Base-by-base conservation (phyloP, 2,113 vertebrate species). In the Oophaga pumilio region DNA sequence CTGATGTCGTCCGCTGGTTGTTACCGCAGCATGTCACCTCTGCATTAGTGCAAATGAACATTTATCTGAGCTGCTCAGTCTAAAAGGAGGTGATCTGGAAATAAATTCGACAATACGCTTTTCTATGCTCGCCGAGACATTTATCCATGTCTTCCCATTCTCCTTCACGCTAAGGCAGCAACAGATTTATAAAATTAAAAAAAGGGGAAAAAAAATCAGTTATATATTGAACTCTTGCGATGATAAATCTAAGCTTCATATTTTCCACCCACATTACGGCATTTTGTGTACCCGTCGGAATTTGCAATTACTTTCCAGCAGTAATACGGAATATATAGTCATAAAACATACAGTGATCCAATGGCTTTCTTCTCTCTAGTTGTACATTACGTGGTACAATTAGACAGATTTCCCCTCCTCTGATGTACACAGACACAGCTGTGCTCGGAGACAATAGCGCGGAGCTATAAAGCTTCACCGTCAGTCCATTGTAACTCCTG, bases 11-110 rank as follows among this genome's bases (percentile, higher is more conserved):
- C 87, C 73, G 87, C 82, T n/a, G 71, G 80, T 88, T 83, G 87
- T 88, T 88, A 88, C 80, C 87, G 82, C 87, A 88, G 87, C 87
- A 84, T 88, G 81, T 88, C 87, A 88, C 87, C 87, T 88, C 87
- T 88, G 80, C 81, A 88, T 88, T 88, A 84, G 87, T 76, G 87
- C 71, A 88, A 84, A 88, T 88, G 81, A 86, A 86, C 85, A 86
- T 86, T 86, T 79, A 86, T 86, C 85, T 86, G 85, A 88, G 87
- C 71, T 77, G 73, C 83, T 87, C 71, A 88, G 81, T 84, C 69
- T 88, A 76, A 83, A 77, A 73, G 73, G 85, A 87, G 73, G 80
- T 82, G 87, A 88, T 88, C 59, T 88, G 80, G 84, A 73, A 88
- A 84, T 81, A 87, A 76, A 76, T 76, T 83, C n/a, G 84, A 56